Evolutionary conservation across 1,140 invertebrate species (phyloP), one percentile per base, ranked within the genome.

Genomic region (Spodoptera litura): DNA sequence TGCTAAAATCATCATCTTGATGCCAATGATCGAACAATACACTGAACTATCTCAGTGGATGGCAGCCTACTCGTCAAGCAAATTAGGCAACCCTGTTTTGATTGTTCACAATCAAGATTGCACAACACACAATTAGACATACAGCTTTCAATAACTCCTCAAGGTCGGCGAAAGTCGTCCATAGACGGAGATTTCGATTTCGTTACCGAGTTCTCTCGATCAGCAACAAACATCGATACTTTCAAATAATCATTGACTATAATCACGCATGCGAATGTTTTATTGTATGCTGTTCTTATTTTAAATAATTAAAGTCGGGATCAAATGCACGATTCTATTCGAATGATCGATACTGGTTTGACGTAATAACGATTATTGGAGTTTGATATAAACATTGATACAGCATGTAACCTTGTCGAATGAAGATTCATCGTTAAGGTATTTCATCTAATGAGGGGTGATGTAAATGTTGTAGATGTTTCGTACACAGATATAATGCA

Each of bases 91-190:
- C 64, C 61, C 27, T 73, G 27, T 49, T 75, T 76, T 73, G 77
- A 83, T 78, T 81, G 79, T 78, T 66, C 76, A 31, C 56, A 78
- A 70, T 78, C 55, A 53, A 77, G 44, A 53, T 83, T 83, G 66
- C 82, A 76, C 77, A 83, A 81, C 72, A 55, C 38, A 27, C 78
- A 83, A 83, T 81, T 83, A 81, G 77, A 75, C 13, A 72, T 68
- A 83, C 75, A 80, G 49, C 61, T 77, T 73, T 61, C 64, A 56
- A 81, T 79, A 78, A 79, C 44, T 27, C 9, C 15, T 58, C 82
- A 83, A 83, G 82, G 82, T 81, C 78, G 62, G 70, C 74, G 82
- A 83, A 83, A 83, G 82, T 83, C 55, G 15, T 44, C 51, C 72
- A 31, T 70, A 70, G 20, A 64, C 49, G 55, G 62, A 15, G 38